A percentile compares a stretch with the other conserved stretches of the same genome.
Conservation (phyloP, 2,888 invertebrate genomes). For the Tricholauxania praeusta region DNA sequence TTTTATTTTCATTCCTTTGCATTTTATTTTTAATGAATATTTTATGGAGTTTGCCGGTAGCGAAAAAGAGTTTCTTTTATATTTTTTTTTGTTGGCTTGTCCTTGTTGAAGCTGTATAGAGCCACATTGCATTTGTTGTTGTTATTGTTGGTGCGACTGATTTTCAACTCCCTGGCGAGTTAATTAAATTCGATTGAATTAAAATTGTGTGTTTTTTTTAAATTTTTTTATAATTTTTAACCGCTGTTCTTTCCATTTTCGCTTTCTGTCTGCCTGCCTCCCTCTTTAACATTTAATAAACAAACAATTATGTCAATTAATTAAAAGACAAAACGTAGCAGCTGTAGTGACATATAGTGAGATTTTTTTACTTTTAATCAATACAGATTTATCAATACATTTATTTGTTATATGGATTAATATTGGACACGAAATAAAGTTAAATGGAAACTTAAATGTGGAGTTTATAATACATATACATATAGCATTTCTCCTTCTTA, state of each 20-base stretch:
- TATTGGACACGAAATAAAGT: too few species aligned
- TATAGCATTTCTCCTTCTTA: too few species aligned
- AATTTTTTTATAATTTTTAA: not conserved
- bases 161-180: conserved; percentile 58
- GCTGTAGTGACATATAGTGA: too few species aligned
- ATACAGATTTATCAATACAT: too few species aligned
- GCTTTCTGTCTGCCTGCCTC: not conserved
- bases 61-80: conserved; percentile 23
- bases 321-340: conserved; percentile 30
- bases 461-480: too few species aligned
- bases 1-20: conserved; percentile 8
- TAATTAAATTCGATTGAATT: conserved; percentile 67
- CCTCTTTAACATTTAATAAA: conserved; percentile 39
- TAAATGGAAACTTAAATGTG: too few species aligned
- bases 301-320: conserved; percentile 50
- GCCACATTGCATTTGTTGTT: conserved; percentile 2
- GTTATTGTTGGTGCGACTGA: conserved; percentile 18
- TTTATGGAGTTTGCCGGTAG: conserved; percentile 23
- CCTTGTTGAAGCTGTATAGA: not conserved
- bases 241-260: not conserved
- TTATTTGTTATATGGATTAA: too few species aligned
- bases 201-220: conserved; percentile 49
- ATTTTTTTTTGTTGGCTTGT: conserved; percentile 8
- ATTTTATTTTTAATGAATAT: conserved; percentile 33
- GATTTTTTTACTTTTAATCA: too few species aligned